A percentile compares a stretch with the other conserved stretches of the same genome.
phyloP scores from a whole-genome alignment of 2,797 vertebrate genomes.

The Rousettus madagascariensis region DNA sequence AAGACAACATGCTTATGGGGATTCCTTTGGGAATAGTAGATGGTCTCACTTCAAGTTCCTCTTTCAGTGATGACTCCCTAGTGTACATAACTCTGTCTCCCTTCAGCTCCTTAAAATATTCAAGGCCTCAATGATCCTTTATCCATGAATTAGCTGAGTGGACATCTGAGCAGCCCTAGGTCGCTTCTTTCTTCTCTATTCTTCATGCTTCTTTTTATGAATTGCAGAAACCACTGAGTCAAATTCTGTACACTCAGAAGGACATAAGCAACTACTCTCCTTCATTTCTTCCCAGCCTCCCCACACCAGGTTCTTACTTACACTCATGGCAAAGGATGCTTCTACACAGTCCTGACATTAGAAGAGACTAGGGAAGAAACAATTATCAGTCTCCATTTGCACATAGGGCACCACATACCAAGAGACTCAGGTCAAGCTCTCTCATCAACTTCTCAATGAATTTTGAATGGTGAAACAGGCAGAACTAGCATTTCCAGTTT shows the following conservation, averaged over 20 bases:
- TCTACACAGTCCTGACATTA: background rate
- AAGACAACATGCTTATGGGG: background rate
- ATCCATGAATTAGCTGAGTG: background rate
- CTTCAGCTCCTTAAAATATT: background rate
- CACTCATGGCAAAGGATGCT: background rate
- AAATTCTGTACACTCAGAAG: background rate
- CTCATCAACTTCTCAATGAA: background rate
- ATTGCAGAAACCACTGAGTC: background rate
- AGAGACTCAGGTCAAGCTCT: background rate
- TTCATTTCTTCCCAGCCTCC: background rate
- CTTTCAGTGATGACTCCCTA: background rate
- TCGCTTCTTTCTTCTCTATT: background rate
- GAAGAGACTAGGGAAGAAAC: background rate
- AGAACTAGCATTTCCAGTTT: background rate
- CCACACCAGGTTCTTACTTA: background rate
- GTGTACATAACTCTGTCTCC: background rate
- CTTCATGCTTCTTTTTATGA: background rate
- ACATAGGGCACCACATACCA: background rate
- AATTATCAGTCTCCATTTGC: background rate
- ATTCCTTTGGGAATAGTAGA: background rate
- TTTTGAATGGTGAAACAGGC: background rate
- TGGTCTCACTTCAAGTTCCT: background rate
- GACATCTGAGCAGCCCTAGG: accelerated
- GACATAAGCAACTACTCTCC: background rate
- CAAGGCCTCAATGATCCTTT: background rate